Percentiles rank a stretch among this genome's conserved stretches.
Conservation (phyloP, 2,888 invertebrate genomes). For the Tiliacea aurago region DNA sequence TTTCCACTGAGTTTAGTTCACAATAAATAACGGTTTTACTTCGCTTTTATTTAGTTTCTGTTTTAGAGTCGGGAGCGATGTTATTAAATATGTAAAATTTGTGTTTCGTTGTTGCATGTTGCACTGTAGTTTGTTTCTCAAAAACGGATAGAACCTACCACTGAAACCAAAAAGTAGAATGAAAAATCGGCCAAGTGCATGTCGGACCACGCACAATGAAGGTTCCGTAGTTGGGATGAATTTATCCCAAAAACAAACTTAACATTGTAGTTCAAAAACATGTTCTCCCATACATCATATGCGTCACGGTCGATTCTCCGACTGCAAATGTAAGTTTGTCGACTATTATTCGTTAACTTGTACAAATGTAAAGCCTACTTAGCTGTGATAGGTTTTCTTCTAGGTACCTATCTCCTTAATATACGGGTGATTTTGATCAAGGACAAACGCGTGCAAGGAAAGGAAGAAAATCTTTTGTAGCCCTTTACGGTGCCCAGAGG, state of each 20-base stretch:
- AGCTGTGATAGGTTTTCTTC: too few species aligned
- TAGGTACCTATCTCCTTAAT: too few species aligned
- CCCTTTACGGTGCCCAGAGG: not conserved
- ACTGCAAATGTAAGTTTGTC: too few species aligned
- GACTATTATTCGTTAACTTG: too few species aligned
- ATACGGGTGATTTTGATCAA: too few species aligned
- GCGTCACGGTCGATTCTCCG: too few species aligned
- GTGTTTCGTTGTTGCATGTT: not conserved
- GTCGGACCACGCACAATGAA: too few species aligned
- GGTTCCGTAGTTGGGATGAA: too few species aligned
- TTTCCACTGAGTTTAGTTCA: constrained; percentile 72
- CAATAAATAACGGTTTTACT: constrained; percentile 75
- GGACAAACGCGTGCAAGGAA: not conserved
- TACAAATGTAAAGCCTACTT: too few species aligned
- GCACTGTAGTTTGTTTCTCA: not conserved
- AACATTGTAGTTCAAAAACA: too few species aligned
- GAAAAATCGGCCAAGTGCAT: not conserved
- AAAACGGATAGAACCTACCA: not conserved
- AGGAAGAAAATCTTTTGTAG: constrained; percentile 10
- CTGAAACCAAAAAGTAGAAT: not conserved
- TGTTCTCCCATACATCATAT: too few species aligned
- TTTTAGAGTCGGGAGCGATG: constrained; percentile 47
- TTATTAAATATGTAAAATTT: constrained; percentile 47
- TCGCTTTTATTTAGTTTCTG: constrained; percentile 66
- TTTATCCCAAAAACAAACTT: too few species aligned